Evolutionary conservation across 1,140 invertebrate species (phyloP), one percentile per base, ranked within the genome.

Genomic region (Saccostrea echinata): DNA sequence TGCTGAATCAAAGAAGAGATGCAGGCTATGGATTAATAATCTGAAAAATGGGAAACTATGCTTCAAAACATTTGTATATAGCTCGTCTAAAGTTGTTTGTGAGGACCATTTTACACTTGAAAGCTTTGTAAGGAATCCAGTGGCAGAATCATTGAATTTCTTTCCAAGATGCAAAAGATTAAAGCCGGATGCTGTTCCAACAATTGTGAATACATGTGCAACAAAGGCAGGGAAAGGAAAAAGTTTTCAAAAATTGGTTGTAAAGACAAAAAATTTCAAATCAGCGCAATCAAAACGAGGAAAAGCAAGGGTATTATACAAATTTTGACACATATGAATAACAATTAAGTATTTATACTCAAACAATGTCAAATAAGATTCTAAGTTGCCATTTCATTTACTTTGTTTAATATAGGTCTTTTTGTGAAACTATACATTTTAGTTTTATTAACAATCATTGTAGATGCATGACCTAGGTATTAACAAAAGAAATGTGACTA

Each of bases 1-100:
- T 86, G 35, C 30, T n/a, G 21, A 27, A 84, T 21, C 33, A 13
- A 83, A 61, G 52, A 13, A 57, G 27, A 30, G n/a, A 84, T 88
- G 82, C 16, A 83, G 61, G 51, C 82, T 84, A 35, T 84, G 57
- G 55, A 33, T 55, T n/a, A 64, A 51, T 24, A 84, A 87, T 61
- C 18, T 53, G 53, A 57, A 27, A 13, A 30, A n/a, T 52, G 18
- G 81, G 4, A 82, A 80, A 13, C 33, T 84, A 33, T 21, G 30
- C 4, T 43, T 81, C 33, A 30, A 81, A 43, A 81, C 24, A 16
- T 81, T 33, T 1, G 16, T 13, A 53, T 53, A 13, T 13, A 55
- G 24, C 33, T 33, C 24, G 33, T 43, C 27, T 21, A 33, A 85
- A 43, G 27, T 57, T 27, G 84, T 64, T 21, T 43, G 84, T 33